Percentiles rank a stretch among this genome's conserved stretches.
phyloP scores from a whole-genome alignment of 2,888 invertebrate species.

The Lamellibrachia satsuma region DNA sequence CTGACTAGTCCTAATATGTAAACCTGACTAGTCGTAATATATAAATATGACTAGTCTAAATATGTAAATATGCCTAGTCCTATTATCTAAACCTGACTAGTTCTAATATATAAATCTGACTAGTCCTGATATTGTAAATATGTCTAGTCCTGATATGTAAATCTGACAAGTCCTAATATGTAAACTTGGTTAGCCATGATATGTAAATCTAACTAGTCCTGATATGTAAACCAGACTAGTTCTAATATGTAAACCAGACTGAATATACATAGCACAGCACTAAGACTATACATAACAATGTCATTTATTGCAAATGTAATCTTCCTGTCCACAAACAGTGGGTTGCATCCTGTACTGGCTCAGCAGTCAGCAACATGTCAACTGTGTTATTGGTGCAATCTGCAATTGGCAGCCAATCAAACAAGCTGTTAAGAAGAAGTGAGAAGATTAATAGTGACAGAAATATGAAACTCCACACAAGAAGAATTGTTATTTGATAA shows the following conservation, averaged over 20 bases:
- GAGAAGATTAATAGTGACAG: not conserved
- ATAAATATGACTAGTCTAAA: not conserved
- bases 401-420: not conserved
- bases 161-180: not conserved
- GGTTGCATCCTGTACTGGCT: not conserved
- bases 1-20: not conserved
- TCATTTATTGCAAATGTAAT: not conserved
- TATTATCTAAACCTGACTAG: too few relatives aligned
- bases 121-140: too few relatives aligned
- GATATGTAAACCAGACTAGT: not conserved
- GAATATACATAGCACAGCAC: not conserved
- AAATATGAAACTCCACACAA: not conserved
- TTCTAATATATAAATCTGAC: too few relatives aligned
- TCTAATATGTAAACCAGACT: too few relatives aligned
- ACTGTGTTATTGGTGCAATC: not conserved
- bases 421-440: not conserved
- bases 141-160: not conserved
- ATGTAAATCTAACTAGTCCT: not conserved
- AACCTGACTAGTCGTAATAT: not conserved
- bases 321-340: not conserved
- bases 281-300: not conserved
- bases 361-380: not conserved
- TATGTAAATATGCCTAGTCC: too few relatives aligned
- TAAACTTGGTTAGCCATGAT: not conserved
- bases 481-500: constrained; percentile 17